Percentiles rank a stretch among this genome's conserved stretches.
Evolutionary conservation across 2,797 vertebrate genomes (phyloP).

Genomic region (Gambelia wislizenii): DNA sequence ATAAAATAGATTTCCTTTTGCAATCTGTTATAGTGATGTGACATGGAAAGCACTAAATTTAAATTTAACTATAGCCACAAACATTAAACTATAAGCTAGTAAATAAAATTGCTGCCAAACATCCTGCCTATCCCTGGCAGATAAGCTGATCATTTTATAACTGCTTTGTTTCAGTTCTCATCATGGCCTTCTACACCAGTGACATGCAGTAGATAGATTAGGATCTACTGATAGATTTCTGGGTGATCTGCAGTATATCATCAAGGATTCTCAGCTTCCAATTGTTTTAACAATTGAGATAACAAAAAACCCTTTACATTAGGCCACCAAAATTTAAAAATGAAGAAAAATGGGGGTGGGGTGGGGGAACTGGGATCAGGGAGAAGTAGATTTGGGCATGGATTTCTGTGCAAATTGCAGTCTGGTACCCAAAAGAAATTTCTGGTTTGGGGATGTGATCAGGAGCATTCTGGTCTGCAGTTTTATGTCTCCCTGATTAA

Average conservation of each 20-base stretch:
- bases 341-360: neutral
- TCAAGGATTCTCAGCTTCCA: neutral
- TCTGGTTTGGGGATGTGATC: neutral
- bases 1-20: neutral
- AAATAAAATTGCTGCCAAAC: neutral
- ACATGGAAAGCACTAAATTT: neutral
- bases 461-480: neutral
- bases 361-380: neutral
- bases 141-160: neutral
- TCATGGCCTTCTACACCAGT: neutral
- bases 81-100: neutral
- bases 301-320: neutral
- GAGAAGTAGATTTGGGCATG: neutral
- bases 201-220: neutral
- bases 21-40: neutral
- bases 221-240: neutral
- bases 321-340: neutral
- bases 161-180: neutral
- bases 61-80: neutral
- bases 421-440: neutral
- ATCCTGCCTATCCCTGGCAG: neutral
- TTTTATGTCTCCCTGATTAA: neutral
- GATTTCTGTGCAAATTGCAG: neutral
- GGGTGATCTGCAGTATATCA: neutral
- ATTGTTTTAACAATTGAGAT: neutral